Evolutionary conservation across 2,888 invertebrate genomes (phyloP).

Genomic region (Callinectes sapidus): DNA sequence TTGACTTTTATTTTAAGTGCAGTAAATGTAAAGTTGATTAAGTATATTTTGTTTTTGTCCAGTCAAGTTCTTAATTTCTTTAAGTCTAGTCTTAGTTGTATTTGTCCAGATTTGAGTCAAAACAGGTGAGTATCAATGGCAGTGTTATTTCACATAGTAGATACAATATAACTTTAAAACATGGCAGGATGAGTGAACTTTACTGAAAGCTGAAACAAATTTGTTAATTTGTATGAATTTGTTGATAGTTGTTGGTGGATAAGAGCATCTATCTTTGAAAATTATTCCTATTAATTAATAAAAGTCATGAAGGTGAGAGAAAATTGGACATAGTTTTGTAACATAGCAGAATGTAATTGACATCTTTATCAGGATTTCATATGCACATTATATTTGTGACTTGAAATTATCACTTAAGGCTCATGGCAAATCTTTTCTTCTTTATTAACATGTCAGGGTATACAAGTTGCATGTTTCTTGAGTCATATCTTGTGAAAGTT

Average conservation of each 20-base stretch:
- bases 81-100: not conserved
- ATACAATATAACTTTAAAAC: constrained; percentile 1
- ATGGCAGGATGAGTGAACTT: constrained; percentile 24
- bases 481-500: not conserved
- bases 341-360: not conserved
- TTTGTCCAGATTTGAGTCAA: not conserved
- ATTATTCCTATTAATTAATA: not conserved
- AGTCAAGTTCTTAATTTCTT: not conserved
- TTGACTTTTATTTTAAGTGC: not conserved
- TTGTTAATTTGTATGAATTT: not conserved
- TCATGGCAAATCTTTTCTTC: not conserved
- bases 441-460: not conserved
- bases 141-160: not conserved
- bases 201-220: not conserved
- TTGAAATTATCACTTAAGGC: not conserved
- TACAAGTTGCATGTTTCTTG: constrained; percentile 8
- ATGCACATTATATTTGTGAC: not conserved
- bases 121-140: not conserved
- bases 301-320: not conserved
- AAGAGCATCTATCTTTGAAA: constrained; percentile 13
- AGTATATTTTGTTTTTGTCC: not conserved
- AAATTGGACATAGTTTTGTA: not conserved
- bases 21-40: constrained; percentile 7
- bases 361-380: not conserved
- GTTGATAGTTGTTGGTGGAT: constrained; percentile 26